Conservation (phyloP, 2,113 vertebrate species). For the Ceuthmochares aereus region DNA sequence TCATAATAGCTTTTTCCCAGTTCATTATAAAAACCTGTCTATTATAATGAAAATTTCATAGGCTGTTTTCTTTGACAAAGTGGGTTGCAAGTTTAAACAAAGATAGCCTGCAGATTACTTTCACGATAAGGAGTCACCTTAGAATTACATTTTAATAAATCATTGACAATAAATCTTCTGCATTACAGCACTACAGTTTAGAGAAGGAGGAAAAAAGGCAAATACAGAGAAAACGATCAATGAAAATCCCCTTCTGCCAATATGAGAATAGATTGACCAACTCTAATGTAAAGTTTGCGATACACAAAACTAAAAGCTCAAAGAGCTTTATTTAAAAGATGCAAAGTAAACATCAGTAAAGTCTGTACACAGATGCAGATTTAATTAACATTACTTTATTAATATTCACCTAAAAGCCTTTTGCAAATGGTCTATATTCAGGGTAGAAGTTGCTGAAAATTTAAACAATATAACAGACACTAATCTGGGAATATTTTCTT, state of each 20-base stretch:
- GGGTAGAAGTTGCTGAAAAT: conserved; percentile 18
- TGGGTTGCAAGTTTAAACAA: conserved; percentile 80
- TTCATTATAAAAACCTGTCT: conserved; percentile 81
- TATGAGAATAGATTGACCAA: conserved; percentile 76
- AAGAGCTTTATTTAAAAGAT: conserved; percentile 56
- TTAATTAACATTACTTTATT: conserved; percentile 74
- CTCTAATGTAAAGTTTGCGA: conserved; percentile 73
- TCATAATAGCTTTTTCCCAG: conserved; percentile 80
- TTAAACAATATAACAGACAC: conserved; percentile 33
- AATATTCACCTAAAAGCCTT: conserved; percentile 68
- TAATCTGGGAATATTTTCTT: conserved; percentile 51
- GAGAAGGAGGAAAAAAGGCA: conserved; percentile 71
- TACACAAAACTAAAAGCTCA: conserved; percentile 53
- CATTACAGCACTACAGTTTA: conserved; percentile 76
- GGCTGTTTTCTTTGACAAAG: conserved; percentile 83
- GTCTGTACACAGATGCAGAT: conserved; percentile 69
- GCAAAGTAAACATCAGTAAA: conserved; percentile 75
- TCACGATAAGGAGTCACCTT: conserved; percentile 81
- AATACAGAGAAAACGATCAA: conserved; percentile 81
- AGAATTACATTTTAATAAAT: conserved; percentile 86
- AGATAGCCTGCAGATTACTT: conserved; percentile 84
- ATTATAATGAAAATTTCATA: conserved; percentile 84
- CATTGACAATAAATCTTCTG: conserved; percentile 84
- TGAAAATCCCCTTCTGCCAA: conserved; percentile 81
- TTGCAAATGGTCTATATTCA: conserved; percentile 29